phyloP scores from a whole-genome alignment of 2,797 vertebrate genomes.

The Pempheris klunzingeri region DNA sequence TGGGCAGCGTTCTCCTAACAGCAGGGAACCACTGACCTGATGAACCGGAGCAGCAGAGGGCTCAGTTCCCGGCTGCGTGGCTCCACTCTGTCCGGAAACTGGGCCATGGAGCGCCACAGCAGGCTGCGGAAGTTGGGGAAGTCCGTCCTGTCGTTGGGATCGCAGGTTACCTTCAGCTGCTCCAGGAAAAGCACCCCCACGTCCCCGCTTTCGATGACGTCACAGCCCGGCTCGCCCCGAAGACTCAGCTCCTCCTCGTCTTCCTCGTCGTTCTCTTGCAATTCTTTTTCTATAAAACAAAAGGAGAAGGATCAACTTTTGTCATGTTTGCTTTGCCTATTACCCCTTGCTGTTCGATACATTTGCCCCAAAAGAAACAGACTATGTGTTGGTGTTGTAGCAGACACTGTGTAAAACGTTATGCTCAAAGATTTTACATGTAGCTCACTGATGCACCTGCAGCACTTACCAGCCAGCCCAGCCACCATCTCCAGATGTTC shows the following conservation, averaged over 20 bases:
- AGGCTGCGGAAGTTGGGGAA: slow-evolving; percentile 94
- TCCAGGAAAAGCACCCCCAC: slow-evolving; percentile 87
- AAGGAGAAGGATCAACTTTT: not conserved
- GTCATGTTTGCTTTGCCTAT: not conserved
- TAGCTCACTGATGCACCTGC: no score
- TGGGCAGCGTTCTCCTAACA: no score
- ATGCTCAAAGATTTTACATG: no score
- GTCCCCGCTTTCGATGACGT: slow-evolving; percentile 83
- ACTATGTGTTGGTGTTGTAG: not conserved
- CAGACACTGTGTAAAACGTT: no score
- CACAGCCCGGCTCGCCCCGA: slow-evolving; percentile 64
- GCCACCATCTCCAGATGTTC: slow-evolving; percentile 95
- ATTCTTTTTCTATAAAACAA: slow-evolving; percentile 87
- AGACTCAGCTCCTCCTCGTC: slow-evolving; percentile 28
- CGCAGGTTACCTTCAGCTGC: slow-evolving; percentile 79
- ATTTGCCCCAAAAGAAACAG: not conserved
- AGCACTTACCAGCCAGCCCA: slow-evolving; percentile 87
- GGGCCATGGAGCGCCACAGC: slow-evolving; percentile 92
- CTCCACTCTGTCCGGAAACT: slow-evolving; percentile 93
- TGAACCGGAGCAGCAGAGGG: slow-evolving; percentile 93
- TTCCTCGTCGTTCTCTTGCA: slow-evolving; percentile 79
- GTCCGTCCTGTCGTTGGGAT: slow-evolving; percentile 88
- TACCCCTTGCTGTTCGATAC: not conserved
- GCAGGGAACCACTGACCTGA: slow-evolving; percentile 83
- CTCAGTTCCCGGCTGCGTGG: slow-evolving; percentile 93